These are phyloP conservation scores for Spicauda simplicius DNA, from an alignment of 2,888 invertebrate genomes.

Conservation along the genomic window DNA sequence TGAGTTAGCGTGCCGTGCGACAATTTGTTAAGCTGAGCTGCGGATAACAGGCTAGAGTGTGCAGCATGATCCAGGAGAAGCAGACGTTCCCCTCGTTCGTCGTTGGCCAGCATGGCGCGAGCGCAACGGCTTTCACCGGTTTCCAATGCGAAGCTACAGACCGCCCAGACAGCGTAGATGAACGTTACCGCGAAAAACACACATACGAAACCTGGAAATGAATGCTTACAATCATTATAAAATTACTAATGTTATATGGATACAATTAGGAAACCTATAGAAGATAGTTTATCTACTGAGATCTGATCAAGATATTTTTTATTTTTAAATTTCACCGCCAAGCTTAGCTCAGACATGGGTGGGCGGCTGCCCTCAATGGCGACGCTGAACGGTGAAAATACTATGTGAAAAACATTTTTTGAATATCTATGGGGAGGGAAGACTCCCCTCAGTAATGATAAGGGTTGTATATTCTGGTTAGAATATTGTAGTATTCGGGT, in stretches of 20 bases:
- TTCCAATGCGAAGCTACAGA: conserved; percentile 74
- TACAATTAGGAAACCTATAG: neutral
- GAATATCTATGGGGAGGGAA: too few species aligned
- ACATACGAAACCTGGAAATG: conserved; percentile 69
- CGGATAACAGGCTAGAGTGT: conserved; percentile 75
- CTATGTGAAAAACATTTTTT: too few species aligned
- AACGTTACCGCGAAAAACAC: conserved; percentile 70
- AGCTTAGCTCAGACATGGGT: too few species aligned
- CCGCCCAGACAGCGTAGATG: conserved; percentile 77
- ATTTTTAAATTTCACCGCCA: too few species aligned
- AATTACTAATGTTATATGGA: too few species aligned
- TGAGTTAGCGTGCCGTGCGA: conserved; percentile 71
- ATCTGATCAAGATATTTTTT: too few species aligned
- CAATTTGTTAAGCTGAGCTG: conserved; percentile 74
- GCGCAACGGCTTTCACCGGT: conserved; percentile 61
- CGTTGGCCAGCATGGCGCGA: conserved; percentile 52
- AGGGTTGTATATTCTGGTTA: too few species aligned
- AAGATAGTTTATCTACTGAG: neutral
- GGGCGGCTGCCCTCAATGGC: too few species aligned
- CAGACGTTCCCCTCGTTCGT: conserved; percentile 72
- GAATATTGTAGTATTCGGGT: too few species aligned
- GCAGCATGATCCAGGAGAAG: conserved; percentile 75
- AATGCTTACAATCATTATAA: neutral
- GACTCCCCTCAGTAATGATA: too few species aligned
- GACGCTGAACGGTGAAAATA: too few species aligned